A percentile compares a stretch with the other conserved stretches of the same genome.
These are phyloP conservation scores for Hippocampus guttulatus DNA, from an alignment of 2,113 vertebrate genomes.

Conservation along the genomic window DNA sequence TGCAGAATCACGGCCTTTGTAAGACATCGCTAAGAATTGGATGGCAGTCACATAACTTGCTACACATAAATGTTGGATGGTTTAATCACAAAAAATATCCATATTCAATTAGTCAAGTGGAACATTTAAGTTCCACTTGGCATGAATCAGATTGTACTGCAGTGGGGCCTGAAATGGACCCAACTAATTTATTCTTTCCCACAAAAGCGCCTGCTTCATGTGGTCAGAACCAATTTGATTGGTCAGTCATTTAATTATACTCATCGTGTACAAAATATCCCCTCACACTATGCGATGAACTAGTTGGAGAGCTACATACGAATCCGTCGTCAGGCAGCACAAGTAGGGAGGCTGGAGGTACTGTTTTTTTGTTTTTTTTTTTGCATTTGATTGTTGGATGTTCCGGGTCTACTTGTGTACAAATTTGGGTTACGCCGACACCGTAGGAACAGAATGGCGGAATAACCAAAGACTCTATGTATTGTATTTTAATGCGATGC, in stretches of 20 bases:
- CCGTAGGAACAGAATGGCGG: background rate
- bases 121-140: conserved; percentile 3
- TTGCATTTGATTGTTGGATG: background rate
- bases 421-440: background rate
- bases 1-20: background rate
- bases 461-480: background rate
- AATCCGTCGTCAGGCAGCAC: no score
- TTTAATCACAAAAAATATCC: conserved; percentile 6
- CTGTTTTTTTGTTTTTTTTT: background rate
- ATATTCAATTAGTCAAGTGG: background rate
- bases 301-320: no score
- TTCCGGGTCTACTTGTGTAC: background rate
- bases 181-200: background rate
- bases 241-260: background rate
- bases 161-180: conserved; percentile 11
- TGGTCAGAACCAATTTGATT: background rate
- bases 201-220: background rate
- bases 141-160: conserved; percentile 4
- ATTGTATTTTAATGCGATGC: background rate
- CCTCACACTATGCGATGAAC: no score
- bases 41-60: conserved; percentile 3
- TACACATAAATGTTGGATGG: conserved; percentile 1
- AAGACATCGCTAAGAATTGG: background rate
- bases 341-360: background rate
- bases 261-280: no score